phyloP scores from a whole-genome alignment of 37 sponge, comb jelly and placozoan genomes.

The Hexactinellida sp. region DNA sequence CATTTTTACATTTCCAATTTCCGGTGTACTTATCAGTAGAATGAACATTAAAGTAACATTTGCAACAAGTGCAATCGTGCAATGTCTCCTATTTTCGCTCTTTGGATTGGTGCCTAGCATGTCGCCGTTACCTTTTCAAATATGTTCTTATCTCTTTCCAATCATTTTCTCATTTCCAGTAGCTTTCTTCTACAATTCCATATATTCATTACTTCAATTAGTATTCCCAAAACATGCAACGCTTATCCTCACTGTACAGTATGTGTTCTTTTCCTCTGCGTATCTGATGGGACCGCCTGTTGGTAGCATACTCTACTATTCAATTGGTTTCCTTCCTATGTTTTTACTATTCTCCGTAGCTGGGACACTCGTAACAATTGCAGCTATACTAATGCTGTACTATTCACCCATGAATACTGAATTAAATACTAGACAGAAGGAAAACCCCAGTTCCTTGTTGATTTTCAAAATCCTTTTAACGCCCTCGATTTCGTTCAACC shows the following conservation, averaged over 20 bases:
- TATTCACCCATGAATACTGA: not conserved
- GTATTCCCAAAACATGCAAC: not conserved
- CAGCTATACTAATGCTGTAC: not conserved
- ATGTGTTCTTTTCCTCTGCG: not conserved
- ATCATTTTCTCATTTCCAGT: not conserved
- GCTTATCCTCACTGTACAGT: not conserved
- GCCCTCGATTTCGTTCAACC: not conserved
- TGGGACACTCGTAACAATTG: not conserved
- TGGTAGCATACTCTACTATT: not conserved
- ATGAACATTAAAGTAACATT: not conserved
- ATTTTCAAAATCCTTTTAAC: not conserved
- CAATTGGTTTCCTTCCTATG: not conserved
- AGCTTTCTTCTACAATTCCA: not conserved
- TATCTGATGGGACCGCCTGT: not conserved
- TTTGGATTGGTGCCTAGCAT: not conserved
- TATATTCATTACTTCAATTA: not conserved
- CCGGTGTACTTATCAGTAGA: not conserved
- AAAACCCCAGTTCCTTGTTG: not conserved
- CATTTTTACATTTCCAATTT: not conserved
- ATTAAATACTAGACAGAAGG: not conserved
- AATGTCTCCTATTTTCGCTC: not conserved
- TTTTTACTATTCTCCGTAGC: not conserved
- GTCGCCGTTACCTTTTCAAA: not conserved
- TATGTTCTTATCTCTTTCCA: not conserved
- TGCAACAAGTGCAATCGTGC: not conserved